Evolutionary conservation across 1,140 invertebrate species (phyloP), one percentile per base, ranked within the genome.

Genomic region (Megathymus violae): DNA sequence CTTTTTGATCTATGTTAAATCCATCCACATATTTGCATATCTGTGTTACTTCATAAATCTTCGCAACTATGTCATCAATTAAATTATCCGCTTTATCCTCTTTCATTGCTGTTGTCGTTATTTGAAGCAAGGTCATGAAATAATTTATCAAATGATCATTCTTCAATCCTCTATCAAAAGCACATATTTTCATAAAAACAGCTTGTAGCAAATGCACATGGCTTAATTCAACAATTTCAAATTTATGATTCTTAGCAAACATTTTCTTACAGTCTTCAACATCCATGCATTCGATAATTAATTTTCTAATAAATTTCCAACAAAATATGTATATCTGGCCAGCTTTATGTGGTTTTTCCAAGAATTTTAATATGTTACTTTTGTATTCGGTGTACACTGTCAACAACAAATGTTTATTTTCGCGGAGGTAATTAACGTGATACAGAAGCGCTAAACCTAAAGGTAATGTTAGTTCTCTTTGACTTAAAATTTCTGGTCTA

Each of bases 291-390:
- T 88, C 85, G 1, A 91, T 71, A 58, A 94, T 86, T 17, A 94
- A 78, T 69, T 91, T 82, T 5, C 82, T 85, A 22, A 94, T 88
- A 27, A 92, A 87, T 50, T 85, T 76, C 17, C 92, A 89, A 62
- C 91, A 89, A 61, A 90, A 89, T 17, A 92, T 74, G 58, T 94
- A 94, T 43, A 94, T 92, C 67, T 94, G 91, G 0, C 93, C 92
- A 0, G 92, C 93, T 88, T 94, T 94, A 52, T 94, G 93, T 0
- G 94, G 94, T 71, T 94, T 94, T 71, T 93, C 92, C 11, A 94
- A 82, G 48, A 92, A 87, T 80, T 94, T 94, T 48, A 87, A 76
- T 25, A 94, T 92, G 64, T 92, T 93, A 11, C 88, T 81, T 76
- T 93, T 93, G 56, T 93, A 93, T 64, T 92, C 89, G 27, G 92